A percentile compares a stretch with the other conserved stretches of the same genome.
phyloP scores from a whole-genome alignment of 2,888 invertebrate genomes.

The Clunio marinus region DNA sequence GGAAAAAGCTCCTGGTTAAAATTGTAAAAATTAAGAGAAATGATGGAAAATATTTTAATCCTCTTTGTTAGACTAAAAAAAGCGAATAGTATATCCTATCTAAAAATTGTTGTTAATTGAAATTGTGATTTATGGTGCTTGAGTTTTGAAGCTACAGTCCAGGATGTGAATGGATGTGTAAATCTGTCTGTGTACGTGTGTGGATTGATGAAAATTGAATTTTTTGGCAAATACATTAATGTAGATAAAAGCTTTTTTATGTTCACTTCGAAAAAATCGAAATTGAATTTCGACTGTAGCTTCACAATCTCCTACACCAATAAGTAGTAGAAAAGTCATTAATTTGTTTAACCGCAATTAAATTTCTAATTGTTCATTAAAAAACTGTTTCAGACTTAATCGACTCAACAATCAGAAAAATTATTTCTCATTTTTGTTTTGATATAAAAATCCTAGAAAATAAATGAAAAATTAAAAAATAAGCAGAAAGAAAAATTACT shows the following conservation, averaged over 20 bases:
- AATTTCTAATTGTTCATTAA: constrained; percentile 9
- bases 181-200: too few species aligned
- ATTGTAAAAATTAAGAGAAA: neutral
- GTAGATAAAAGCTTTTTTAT: neutral
- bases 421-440: neutral
- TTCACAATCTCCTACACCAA: neutral
- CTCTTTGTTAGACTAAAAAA: constrained; percentile 8
- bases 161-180: too few species aligned
- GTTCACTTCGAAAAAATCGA: neutral
- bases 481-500: neutral
- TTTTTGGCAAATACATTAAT: too few species aligned
- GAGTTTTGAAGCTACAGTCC: neutral
- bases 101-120: constrained; percentile 19
- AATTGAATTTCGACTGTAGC: constrained; percentile 6
- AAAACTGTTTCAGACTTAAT: constrained; percentile 7
- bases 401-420: constrained; percentile 8
- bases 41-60: constrained; percentile 18
- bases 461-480: constrained; percentile 8
- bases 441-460: neutral
- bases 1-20: neutral
- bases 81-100: neutral
- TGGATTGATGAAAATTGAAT: too few species aligned
- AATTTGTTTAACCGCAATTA: neutral
- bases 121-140: constrained; percentile 18
- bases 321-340: constrained; percentile 8